Base-by-base conservation (phyloP, 2,888 invertebrate genomes). In the Drosophila infuscata region DNA sequence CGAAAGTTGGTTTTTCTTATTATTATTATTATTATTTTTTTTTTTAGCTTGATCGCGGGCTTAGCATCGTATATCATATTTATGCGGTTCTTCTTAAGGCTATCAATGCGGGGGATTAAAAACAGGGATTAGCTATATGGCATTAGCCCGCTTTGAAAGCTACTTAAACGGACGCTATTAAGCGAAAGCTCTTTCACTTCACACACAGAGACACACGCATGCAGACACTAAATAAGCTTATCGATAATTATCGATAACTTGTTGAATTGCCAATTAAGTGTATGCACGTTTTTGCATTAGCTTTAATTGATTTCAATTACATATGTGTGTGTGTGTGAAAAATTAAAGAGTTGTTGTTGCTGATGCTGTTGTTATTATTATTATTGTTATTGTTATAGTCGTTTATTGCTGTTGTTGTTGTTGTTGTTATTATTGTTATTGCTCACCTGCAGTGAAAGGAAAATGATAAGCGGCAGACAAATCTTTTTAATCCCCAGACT, bases 381-480 rank as follows among this genome's bases (percentile, higher is more conserved):
- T 46, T 43, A 1, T 43, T 43, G 3, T 36, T 36, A 15, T 36
- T 43, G 3, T 36, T 36, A 15, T 36, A 15, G 7, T 17, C 33
- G 17, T 3, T 46, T 60, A 8, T 25, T 32, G 30, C 36, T 41
- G 4, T 11, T 30, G n/a, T 59, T 60, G 7, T 54, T 54, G 15
- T 49, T 51, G 54, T 29, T 56, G 8, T 54, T 63, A 56, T 41
- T 62, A 43, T 36, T 58, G 64, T 66, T 60, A 41, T 62, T 58
- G 76, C 89, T 92, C 83, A 92, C 92, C 92, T 92, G 92, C 76
- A 92, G 91, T 90, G 92, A 90, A 89, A 92, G 90, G 88, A 90
- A 66, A 70, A 92, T 86, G 80, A 90, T 91, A 83, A 92, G 84
- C 84, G 92, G 90, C 86, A 92, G 79, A 90, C 90, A 91, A 84